phyloP scores from a whole-genome alignment of 2,113 vertebrate genomes.

The Aldabrachelys gigantea region DNA sequence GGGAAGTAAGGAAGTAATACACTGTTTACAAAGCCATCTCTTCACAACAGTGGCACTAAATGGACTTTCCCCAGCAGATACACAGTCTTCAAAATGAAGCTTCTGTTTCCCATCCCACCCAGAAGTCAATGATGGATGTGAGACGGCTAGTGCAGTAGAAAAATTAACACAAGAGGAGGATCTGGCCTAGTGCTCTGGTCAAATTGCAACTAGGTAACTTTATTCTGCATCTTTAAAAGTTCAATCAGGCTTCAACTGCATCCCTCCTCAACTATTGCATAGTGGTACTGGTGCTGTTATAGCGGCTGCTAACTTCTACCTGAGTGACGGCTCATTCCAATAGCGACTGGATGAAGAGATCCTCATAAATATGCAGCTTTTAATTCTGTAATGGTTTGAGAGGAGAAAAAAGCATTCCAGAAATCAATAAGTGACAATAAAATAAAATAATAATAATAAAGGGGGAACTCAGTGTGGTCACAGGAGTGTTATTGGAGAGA shows the following conservation, averaged over 20 bases:
- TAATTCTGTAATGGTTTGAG: not conserved
- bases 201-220: not conserved
- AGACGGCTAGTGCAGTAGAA: not conserved
- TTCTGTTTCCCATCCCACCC: not conserved
- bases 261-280: not conserved
- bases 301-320: not conserved
- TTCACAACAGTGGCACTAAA: not conserved
- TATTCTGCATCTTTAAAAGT: not conserved
- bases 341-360: not conserved
- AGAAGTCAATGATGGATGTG: not conserved
- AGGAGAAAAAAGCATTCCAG: not conserved
- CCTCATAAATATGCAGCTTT: not conserved
- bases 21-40: not conserved
- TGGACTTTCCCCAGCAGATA: not conserved
- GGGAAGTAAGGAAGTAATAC: not conserved
- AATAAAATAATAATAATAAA: not conserved
- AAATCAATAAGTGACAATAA: conserved; percentile 12
- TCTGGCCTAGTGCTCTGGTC: not conserved
- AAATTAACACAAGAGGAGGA: not conserved
- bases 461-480: not conserved
- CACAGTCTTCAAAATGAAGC: not conserved
- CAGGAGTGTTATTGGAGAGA: not conserved
- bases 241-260: not conserved
- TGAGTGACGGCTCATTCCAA: not conserved
- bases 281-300: not conserved